These are phyloP conservation scores for Geopemphigus sp. DNA, from an alignment of 1,140 invertebrate species.

Conservation along the genomic window DNA sequence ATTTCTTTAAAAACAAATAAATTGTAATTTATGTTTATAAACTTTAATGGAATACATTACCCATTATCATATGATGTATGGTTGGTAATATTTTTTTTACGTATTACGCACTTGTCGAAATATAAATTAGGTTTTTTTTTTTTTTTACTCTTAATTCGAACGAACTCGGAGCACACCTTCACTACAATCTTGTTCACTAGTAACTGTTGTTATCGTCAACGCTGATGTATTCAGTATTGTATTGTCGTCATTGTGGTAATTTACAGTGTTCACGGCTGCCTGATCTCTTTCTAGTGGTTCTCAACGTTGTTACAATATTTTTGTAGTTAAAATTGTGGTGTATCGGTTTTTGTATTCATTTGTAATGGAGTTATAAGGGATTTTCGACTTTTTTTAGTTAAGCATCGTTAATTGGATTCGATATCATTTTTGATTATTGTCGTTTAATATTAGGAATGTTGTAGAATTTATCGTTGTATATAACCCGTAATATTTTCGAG, in stretches of 20 bases:
- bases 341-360: neutral
- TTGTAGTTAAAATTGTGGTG: neutral
- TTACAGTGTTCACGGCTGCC: neutral
- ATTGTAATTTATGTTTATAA: neutral
- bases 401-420: neutral
- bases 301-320: neutral
- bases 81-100: neutral
- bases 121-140: neutral
- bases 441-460: neutral
- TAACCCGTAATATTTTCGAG: neutral
- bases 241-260: neutral
- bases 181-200: neutral
- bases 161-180: neutral
- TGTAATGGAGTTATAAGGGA: neutral
- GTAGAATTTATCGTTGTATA: neutral
- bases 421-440: neutral
- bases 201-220: slow-evolving; percentile 21
- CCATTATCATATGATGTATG: neutral
- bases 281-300: neutral
- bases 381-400: neutral
- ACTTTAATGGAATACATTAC: neutral
- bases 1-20: neutral
- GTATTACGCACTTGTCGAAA: slow-evolving; percentile 20
- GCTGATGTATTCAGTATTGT: neutral
- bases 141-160: neutral